Evolutionary conservation across 2,113 vertebrate species (phyloP).

Genomic region (Bucco capensis): DNA sequence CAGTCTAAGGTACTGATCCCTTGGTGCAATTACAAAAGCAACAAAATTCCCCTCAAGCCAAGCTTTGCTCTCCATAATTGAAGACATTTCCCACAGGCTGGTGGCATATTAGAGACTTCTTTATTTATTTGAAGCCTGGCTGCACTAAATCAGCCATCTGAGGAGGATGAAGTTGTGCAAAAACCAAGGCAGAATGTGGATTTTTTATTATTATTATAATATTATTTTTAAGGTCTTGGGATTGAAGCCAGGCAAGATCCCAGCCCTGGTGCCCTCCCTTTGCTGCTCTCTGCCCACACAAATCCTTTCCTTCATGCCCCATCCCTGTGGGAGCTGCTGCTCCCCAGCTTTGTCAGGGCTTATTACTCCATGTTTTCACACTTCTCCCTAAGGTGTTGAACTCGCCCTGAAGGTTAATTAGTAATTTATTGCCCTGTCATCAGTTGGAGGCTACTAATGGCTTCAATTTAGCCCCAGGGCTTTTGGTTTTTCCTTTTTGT

Average conservation of each 20-base stretch:
- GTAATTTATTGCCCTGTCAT: constrained; percentile 69
- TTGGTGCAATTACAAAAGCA: background rate
- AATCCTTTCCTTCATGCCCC: background rate
- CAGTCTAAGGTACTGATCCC: background rate
- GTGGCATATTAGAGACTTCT: background rate
- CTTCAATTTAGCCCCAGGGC: constrained; percentile 55
- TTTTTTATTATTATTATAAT: too few species aligned
- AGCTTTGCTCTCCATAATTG: background rate
- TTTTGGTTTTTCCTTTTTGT: background rate
- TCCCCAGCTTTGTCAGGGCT: constrained; percentile 49
- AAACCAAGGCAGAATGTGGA: background rate
- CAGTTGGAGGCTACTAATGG: constrained; percentile 60
- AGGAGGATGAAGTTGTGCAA: background rate
- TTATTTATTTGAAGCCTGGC: background rate
- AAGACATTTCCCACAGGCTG: constrained; percentile 5
- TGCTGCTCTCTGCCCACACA: background rate
- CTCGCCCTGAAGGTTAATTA: constrained; percentile 68
- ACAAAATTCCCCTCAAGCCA: background rate
- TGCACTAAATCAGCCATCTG: background rate
- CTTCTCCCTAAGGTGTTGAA: constrained; percentile 69
- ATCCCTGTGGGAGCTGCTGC: background rate
- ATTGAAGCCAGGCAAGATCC: background rate
- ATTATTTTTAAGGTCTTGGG: background rate
- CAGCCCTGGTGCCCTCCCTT: background rate
- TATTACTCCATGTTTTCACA: constrained; percentile 66